phyloP scores from a whole-genome alignment of 2,113 vertebrate genomes.

The Carassius gibelio region DNA sequence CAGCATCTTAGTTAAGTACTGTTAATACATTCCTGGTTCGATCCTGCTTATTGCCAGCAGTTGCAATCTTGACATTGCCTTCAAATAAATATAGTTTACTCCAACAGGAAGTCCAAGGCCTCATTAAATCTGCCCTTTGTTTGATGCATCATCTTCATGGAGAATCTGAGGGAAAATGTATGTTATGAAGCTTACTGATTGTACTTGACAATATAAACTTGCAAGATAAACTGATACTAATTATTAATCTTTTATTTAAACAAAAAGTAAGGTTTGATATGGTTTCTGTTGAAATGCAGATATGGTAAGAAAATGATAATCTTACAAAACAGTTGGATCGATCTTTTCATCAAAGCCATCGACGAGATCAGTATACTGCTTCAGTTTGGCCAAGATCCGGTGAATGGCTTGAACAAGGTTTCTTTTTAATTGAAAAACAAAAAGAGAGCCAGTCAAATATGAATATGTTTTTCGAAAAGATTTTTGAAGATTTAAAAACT shows the following conservation, averaged over 20 bases:
- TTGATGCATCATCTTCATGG: fast-evolving
- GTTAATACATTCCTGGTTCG: not conserved
- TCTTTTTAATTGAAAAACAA: not conserved
- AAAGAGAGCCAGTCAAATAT: not conserved
- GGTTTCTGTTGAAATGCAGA: not conserved
- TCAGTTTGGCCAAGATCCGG: not conserved
- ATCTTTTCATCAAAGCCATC: not conserved
- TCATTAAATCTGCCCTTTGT: fast-evolving
- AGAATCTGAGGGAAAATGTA: not conserved
- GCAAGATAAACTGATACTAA: not conserved
- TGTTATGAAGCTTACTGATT: not conserved
- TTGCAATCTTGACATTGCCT: not conserved
- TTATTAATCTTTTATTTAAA: not conserved
- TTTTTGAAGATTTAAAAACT: too few relatives aligned
- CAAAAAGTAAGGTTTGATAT: not conserved
- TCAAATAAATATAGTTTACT: not conserved
- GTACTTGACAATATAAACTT: not conserved
- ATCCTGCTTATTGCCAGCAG: not conserved
- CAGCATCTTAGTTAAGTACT: not conserved
- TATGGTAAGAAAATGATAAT: not conserved
- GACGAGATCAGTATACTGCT: not conserved
- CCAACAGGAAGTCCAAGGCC: not conserved
- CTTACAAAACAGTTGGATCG: not conserved
- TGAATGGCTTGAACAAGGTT: not conserved
- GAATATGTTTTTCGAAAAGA: not conserved